A percentile compares a stretch with the other conserved stretches of the same genome.
These are phyloP conservation scores for Apamea monoglypha DNA, from an alignment of 2,888 invertebrate species.

Conservation along the genomic window DNA sequence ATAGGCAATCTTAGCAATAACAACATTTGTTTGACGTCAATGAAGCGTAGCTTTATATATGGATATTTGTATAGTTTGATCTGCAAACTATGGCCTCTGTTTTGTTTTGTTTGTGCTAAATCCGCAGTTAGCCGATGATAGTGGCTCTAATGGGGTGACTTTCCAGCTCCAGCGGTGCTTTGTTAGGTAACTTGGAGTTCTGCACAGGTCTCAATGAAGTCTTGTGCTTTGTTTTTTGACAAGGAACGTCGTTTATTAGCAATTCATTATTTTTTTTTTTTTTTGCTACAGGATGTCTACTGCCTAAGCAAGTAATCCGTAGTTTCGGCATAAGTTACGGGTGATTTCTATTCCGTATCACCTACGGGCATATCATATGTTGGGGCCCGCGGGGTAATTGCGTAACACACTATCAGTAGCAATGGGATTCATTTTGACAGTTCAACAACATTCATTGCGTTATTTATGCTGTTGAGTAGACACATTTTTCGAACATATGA, in stretches of 20 bases:
- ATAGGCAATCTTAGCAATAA: constrained; percentile 30
- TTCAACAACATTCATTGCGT: no score
- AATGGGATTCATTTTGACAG: no score
- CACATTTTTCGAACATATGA: no score
- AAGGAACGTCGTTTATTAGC: not conserved
- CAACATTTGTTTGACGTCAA: constrained; percentile 27
- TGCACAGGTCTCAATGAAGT: constrained; percentile 10
- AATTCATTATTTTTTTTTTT: not conserved
- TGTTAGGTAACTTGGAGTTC: constrained; percentile 39
- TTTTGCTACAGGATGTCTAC: not conserved
- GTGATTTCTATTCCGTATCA: not conserved
- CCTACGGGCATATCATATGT: not conserved
- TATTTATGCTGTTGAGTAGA: no score
- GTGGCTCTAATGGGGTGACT: constrained; percentile 53
- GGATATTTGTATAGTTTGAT: constrained; percentile 37
- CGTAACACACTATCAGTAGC: no score
- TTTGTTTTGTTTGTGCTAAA: constrained; percentile 43
- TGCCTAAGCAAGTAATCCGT: not conserved
- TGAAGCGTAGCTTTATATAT: constrained; percentile 6
- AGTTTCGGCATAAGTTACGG: not conserved
- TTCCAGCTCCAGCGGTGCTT: constrained; percentile 33
- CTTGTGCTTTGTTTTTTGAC: constrained; percentile 17
- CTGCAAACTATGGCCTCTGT: constrained; percentile 22
- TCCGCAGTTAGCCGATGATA: constrained; percentile 18
- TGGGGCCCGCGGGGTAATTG: no score